Percentiles rank a stretch among this genome's conserved stretches.
These are phyloP conservation scores for Portevinia maculata DNA, from an alignment of 2,888 invertebrate genomes.

Conservation along the genomic window DNA sequence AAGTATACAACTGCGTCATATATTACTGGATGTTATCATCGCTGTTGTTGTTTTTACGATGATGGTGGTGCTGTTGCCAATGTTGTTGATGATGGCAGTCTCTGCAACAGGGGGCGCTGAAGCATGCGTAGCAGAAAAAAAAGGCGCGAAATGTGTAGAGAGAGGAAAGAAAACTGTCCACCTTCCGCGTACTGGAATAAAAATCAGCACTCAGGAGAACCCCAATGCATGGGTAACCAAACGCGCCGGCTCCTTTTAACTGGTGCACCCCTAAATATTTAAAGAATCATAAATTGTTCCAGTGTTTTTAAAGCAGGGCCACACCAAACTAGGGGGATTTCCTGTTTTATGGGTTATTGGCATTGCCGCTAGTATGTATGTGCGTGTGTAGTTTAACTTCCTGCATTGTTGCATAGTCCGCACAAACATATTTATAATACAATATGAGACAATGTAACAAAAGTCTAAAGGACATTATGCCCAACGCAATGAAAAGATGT, in stretches of 20 bases:
- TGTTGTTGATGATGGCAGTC: not conserved
- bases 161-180: conserved; percentile 37
- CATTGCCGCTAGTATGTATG: conserved; percentile 27
- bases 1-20: conserved; percentile 5
- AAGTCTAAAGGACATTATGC: conserved; percentile 46
- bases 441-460: conserved; percentile 10
- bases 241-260: conserved; percentile 29
- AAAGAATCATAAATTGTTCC: conserved; percentile 53
- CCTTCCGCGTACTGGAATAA: conserved; percentile 16
- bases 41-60: conserved; percentile 5
- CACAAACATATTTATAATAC: no score
- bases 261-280: conserved; percentile 43
- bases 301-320: conserved; percentile 26
- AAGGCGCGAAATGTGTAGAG: conserved; percentile 41
- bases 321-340: conserved; percentile 41
- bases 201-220: not conserved
- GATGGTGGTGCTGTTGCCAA: not conserved
- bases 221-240: conserved; percentile 35
- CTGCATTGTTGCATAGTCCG: conserved; percentile 48
- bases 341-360: conserved; percentile 69
- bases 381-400: conserved; percentile 33
- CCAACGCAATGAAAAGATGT: conserved; percentile 15
- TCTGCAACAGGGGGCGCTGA: conserved; percentile 18
- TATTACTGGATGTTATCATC: conserved; percentile 6
- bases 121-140: conserved; percentile 27